Evolutionary conservation across 2,113 vertebrate genomes (phyloP).

Genomic region (Echinops telfairi): DNA sequence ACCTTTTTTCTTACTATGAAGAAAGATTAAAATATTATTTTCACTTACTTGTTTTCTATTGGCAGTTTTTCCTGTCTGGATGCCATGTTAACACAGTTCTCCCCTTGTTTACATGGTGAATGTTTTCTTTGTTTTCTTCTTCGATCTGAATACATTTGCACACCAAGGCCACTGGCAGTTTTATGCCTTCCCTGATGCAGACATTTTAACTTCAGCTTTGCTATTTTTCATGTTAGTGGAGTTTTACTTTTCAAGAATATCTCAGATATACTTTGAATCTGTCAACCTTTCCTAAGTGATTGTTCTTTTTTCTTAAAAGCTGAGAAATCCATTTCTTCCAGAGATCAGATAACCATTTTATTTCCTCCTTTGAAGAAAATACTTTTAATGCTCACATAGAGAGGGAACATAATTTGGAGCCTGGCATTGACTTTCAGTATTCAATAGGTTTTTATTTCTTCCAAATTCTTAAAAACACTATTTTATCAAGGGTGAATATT

Average conservation of each 20-base stretch:
- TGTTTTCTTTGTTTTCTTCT: conserved; percentile 11
- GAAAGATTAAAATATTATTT: conserved; percentile 11
- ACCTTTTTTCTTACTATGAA: neutral
- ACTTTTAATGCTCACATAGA: neutral
- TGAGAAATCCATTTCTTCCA: neutral
- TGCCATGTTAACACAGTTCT: neutral
- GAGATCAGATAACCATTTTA: conserved; percentile 17
- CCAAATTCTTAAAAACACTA: conserved; percentile 6
- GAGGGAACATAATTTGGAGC: neutral
- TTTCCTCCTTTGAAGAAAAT: conserved; percentile 20
- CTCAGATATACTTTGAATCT: conserved; percentile 19
- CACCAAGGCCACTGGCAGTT: neutral
- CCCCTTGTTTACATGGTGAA: neutral
- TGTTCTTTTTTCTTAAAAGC: conserved; percentile 11
- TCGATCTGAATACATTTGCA: neutral
- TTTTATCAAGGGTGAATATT: neutral
- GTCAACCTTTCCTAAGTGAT: neutral
- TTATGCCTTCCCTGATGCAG: neutral
- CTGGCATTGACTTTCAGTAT: neutral
- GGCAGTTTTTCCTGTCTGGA: conserved; percentile 27
- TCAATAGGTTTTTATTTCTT: neutral
- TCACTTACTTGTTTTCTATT: conserved; percentile 5
- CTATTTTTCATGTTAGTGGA: neutral
- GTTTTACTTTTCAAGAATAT: neutral
- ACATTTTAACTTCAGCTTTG: conserved; percentile 29